Evolutionary conservation across 2,797 vertebrate species (phyloP).

Genomic region (Xyrichtys novacula): DNA sequence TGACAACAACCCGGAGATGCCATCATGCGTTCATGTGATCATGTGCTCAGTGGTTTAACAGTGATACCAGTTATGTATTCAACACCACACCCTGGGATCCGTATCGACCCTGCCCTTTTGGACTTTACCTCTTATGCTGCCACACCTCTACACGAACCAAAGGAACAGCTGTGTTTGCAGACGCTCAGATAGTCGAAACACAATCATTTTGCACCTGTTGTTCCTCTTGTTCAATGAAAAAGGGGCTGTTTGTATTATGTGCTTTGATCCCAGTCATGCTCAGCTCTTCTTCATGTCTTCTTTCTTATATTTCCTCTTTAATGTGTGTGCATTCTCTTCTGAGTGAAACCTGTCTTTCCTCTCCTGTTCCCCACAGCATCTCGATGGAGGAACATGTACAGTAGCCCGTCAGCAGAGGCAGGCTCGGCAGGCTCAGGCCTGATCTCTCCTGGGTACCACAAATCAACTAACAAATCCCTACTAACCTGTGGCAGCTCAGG

Average conservation of each 20-base stretch:
- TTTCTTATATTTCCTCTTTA: neutral
- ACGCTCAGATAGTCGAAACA: neutral
- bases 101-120: neutral
- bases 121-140: neutral
- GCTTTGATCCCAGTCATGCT: neutral
- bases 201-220: neutral
- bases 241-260: neutral
- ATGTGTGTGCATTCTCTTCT: neutral
- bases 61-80: neutral
- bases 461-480: slow-evolving; percentile 99
- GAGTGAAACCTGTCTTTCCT: slow-evolving; percentile 23
- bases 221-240: neutral
- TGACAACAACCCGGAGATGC: neutral
- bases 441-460: slow-evolving; percentile 95
- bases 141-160: neutral
- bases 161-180: neutral
- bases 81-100: neutral
- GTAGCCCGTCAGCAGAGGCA: slow-evolving; percentile 90
- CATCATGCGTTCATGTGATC: neutral
- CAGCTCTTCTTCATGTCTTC: neutral
- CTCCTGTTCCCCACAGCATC: slow-evolving; percentile 85
- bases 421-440: slow-evolving; percentile 87
- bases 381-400: slow-evolving; percentile 95
- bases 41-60: neutral
- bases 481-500: slow-evolving; percentile 98